Percentiles rank a stretch among this genome's conserved stretches.
Evolutionary conservation across 1,140 invertebrate species (phyloP).

Genomic region (Macrobrachium nipponense): DNA sequence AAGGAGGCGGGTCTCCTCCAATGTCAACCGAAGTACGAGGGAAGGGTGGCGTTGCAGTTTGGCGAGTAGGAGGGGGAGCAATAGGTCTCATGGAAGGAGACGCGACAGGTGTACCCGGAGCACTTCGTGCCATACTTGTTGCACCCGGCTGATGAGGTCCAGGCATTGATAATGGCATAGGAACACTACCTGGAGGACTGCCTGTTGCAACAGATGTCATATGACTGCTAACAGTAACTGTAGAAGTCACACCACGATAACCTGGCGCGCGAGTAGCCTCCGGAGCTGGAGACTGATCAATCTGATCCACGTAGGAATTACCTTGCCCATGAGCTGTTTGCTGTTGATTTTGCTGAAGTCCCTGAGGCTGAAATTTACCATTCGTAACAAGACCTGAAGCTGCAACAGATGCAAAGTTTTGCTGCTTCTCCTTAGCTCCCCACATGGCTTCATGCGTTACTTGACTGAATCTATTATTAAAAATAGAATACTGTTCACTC

Average conservation of each 20-base stretch:
- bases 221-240: conserved; percentile 44
- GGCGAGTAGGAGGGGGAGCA: conserved; percentile 52
- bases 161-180: conserved; percentile 46
- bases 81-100: conserved; percentile 60
- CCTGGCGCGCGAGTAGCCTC: conserved; percentile 86
- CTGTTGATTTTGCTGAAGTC: conserved; percentile 28
- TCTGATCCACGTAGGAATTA: conserved; percentile 74
- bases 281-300: conserved; percentile 73
- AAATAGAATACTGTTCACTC: conserved; percentile 56
- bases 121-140: conserved; percentile 62
- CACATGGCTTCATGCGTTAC: conserved; percentile 76
- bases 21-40: conserved; percentile 49
- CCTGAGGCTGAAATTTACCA: conserved; percentile 56
- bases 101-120: conserved; percentile 64
- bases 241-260: conserved; percentile 73
- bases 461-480: conserved; percentile 65
- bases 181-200: conserved; percentile 48
- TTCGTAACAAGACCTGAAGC: conserved; percentile 73
- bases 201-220: conserved; percentile 37
- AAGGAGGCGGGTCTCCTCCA: conserved; percentile 36
- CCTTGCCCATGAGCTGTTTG: conserved; percentile 61
- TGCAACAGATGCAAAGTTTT: conserved; percentile 81
- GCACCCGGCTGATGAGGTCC: conserved; percentile 41
- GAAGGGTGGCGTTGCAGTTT: conserved; percentile 60
- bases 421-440: conserved; percentile 77